phyloP scores from a whole-genome alignment of 2,797 vertebrate genomes.

The Triplophysa yarkandensis region DNA sequence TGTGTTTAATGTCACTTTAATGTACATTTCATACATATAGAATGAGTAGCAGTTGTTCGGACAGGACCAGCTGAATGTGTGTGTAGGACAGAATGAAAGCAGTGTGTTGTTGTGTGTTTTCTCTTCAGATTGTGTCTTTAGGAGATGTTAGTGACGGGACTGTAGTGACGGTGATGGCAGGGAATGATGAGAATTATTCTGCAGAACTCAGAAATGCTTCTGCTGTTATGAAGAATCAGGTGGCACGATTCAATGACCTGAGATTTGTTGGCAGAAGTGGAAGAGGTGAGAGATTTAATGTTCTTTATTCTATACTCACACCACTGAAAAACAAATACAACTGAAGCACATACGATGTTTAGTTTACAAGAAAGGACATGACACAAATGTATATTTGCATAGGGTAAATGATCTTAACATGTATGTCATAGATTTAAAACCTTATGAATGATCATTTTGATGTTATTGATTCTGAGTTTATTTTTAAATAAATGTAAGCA shows the following conservation, averaged over 20 bases:
- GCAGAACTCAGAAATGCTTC: slow-evolving; percentile 97
- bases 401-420: slow-evolving; percentile 40
- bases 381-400: slow-evolving; percentile 46
- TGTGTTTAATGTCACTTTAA: background rate
- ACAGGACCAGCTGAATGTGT: no score
- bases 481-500: background rate
- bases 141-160: slow-evolving; percentile 96
- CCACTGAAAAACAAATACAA: slow-evolving; percentile 26
- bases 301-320: slow-evolving; percentile 29
- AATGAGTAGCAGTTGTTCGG: no score
- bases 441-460: no score
- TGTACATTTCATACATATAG: background rate
- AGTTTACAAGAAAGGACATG: slow-evolving; percentile 45
- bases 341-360: slow-evolving; percentile 43
- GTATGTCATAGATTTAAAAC: no score
- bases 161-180: slow-evolving; percentile 98
- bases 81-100: background rate
- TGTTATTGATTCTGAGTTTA: background rate
- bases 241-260: slow-evolving; percentile 97
- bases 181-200: slow-evolving; percentile 98
- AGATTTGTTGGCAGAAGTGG: slow-evolving; percentile 98
- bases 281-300: slow-evolving; percentile 83
- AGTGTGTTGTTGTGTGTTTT: background rate
- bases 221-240: slow-evolving; percentile 99
- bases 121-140: slow-evolving; percentile 89